phyloP scores from a whole-genome alignment of 1,140 invertebrate genomes.

The Cotesia glomerata region DNA sequence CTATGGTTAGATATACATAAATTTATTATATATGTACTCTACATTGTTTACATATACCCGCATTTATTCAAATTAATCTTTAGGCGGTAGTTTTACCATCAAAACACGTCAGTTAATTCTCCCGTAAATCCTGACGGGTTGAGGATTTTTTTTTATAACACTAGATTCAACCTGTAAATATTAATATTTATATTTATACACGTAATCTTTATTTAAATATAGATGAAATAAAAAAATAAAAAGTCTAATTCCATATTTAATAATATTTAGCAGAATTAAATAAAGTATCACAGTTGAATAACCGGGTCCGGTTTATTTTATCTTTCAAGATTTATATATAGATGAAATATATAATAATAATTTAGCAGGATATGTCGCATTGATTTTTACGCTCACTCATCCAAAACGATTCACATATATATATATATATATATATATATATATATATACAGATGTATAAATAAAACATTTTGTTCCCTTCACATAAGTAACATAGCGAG shows the following conservation, averaged over 20 bases:
- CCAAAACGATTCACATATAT: too few relatives aligned
- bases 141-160: too few relatives aligned
- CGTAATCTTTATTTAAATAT: too few relatives aligned
- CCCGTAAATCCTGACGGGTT: not conserved
- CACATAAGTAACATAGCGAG: too few relatives aligned
- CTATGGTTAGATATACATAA: not conserved
- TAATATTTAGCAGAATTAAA: too few relatives aligned
- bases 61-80: slow-evolving; percentile 7
- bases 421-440: too few relatives aligned
- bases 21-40: not conserved
- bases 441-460: too few relatives aligned
- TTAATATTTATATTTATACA: too few relatives aligned
- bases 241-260: too few relatives aligned
- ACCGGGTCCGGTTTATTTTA: slow-evolving; percentile 8
- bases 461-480: too few relatives aligned
- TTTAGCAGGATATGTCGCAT: slow-evolving; percentile 9
- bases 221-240: too few relatives aligned
- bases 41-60: slow-evolving; percentile 11
- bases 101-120: not conserved
- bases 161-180: too few relatives aligned
- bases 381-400: slow-evolving; percentile 6
- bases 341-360: not conserved
- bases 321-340: not conserved
- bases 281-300: slow-evolving; percentile 9
- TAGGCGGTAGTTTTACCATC: not conserved